phyloP scores from a whole-genome alignment of 2,113 vertebrate genomes.

The Perognathus longimembris region DNA sequence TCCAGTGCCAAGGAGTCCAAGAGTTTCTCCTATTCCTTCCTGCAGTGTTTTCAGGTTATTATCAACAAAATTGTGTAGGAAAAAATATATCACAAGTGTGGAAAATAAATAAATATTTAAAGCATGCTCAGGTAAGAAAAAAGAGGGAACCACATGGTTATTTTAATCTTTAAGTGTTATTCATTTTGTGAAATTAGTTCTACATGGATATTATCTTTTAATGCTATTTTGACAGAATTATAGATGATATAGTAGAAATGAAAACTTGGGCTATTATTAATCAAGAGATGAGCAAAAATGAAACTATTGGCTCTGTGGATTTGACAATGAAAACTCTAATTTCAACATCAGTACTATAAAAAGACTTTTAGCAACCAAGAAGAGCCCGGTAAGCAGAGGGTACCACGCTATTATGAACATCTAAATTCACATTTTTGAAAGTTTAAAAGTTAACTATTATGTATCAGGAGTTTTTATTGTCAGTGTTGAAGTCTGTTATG shows the following conservation, averaged over 20 bases:
- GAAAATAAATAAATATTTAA: neutral
- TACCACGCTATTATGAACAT: neutral
- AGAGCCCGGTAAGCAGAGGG: neutral
- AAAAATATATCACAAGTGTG: neutral
- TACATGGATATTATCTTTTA: neutral
- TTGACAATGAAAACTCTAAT: neutral
- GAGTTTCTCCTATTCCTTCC: no score
- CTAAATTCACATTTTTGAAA: neutral
- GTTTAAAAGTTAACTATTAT: neutral
- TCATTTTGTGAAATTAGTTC: conserved; percentile 32
- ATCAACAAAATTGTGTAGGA: neutral
- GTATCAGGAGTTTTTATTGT: neutral
- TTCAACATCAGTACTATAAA: neutral
- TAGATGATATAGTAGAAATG: neutral
- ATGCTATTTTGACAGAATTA: conserved; percentile 23
- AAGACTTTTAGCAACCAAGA: neutral
- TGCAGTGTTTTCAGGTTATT: no score
- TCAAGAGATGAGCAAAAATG: conserved; percentile 23
- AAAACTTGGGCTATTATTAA: neutral
- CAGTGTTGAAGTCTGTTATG: neutral
- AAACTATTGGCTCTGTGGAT: neutral
- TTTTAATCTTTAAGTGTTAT: neutral
- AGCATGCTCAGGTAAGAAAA: neutral
- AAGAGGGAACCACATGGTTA: neutral
- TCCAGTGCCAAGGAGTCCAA: no score